Base-by-base conservation (phyloP, 2,888 invertebrate genomes). In the Crocallis elinguaria region DNA sequence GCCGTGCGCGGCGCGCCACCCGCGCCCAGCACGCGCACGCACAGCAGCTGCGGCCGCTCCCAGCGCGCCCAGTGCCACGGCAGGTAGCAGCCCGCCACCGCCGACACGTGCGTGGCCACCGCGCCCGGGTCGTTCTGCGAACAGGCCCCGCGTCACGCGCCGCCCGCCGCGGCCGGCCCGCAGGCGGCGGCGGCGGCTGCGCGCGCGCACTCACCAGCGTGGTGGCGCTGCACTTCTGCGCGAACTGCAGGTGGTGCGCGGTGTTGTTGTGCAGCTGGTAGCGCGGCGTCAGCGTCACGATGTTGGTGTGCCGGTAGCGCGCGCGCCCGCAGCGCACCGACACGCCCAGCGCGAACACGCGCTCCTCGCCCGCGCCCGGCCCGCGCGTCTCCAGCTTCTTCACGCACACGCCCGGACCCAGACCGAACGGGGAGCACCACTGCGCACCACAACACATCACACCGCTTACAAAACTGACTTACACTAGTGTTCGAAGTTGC, bases 41-140 rank as follows among this genome's bases (percentile, higher is more conserved):
- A 98, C 38, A 99, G 92, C 71, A 98, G 91, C 74, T 96, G 97
- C 71, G 97, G 97, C 64, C 96, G 95, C 78, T 98, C 98, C 68
- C 96, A 93, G 59, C 97, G 94, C 42, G 98, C 96, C 98, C 99
- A 99, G 88, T 99, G 98, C 92, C 98, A 99, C 12, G 99, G 96
- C 87, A 98, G 94, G 81, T 96, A 96, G 78, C 97, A 97, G 62
- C 96, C 96, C 0, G 98, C 94, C 73, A 97, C 94, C 1, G 98
- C 96, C 52, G 94, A 94, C 75, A 98, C 93, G 81, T 95, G 94
- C 36, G 95, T 94, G 27, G 94, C 93, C 72, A 93, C 92, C 56
- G 94, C 94, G 62, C 94, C 94, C 0, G 94, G 94, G 86, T 95
- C 94, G 67, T 88, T 92, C 94, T 94, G 73, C 16, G 16, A 12